Conservation (phyloP, 2,797 vertebrate genomes). For the Gymnothorax javanicus region DNA sequence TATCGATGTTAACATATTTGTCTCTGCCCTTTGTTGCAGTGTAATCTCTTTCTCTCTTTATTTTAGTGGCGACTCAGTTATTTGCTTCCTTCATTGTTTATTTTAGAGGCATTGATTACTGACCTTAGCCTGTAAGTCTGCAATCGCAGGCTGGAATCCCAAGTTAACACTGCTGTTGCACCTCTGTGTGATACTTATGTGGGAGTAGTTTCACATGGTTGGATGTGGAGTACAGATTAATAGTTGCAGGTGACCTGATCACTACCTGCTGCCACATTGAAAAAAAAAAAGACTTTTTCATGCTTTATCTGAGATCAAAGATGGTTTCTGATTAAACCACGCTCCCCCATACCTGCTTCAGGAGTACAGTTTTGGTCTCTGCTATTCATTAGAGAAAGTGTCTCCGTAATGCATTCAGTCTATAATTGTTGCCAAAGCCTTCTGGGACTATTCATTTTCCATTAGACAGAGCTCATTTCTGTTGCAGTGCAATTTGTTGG, state of each 20-base stretch:
- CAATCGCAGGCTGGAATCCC: neutral
- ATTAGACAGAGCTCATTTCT: neutral
- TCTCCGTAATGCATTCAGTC: constrained; percentile 11
- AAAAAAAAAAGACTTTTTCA: neutral
- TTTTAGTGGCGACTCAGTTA: neutral
- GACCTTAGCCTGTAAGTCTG: neutral
- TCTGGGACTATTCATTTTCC: neutral
- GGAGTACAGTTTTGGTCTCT: neutral
- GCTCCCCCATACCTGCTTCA: neutral
- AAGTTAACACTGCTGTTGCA: neutral
- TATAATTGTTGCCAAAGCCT: neutral
- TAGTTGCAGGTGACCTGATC: neutral
- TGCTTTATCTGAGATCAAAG: neutral
- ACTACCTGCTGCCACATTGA: neutral
- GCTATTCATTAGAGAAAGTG: constrained; percentile 8
- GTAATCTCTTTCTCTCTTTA: neutral
- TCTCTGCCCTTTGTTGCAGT: neutral
- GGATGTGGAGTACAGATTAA: neutral
- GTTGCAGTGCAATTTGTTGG: neutral
- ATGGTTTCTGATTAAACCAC: neutral
- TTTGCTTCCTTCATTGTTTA: neutral
- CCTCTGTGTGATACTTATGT: neutral
- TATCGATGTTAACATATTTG: neutral
- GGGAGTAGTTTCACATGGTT: neutral
- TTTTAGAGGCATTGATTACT: neutral